Conservation (phyloP, 2,888 invertebrate genomes). For the Neoascia interrupta region DNA sequence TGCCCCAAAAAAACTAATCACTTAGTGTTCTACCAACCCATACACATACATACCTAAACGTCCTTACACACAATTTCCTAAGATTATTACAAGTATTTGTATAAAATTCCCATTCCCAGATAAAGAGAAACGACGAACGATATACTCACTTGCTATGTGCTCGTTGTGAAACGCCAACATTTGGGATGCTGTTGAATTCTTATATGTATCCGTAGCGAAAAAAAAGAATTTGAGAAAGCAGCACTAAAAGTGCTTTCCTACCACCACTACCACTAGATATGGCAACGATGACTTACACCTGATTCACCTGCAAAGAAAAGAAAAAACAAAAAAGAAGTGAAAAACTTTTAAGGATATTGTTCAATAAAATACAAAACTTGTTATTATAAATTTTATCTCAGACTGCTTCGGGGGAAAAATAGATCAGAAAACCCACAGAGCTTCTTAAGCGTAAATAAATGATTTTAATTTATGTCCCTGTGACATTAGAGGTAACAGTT, state of each 20-base stretch:
- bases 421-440: conserved; percentile 30
- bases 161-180: conserved; percentile 80
- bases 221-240: conserved; percentile 36
- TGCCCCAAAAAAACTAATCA: conserved; percentile 46
- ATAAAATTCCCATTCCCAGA: conserved; percentile 40
- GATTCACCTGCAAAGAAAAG: conserved; percentile 56
- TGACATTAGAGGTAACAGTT: conserved; percentile 51
- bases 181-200: conserved; percentile 71
- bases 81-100: conserved; percentile 36
- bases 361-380: conserved; percentile 63
- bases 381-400: conserved; percentile 53
- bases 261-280: conserved; percentile 1
- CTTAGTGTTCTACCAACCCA: conserved; percentile 31
- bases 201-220: conserved; percentile 47
- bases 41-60: background rate
- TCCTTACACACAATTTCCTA: conserved; percentile 7
- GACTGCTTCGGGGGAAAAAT: conserved; percentile 23
- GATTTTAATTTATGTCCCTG: conserved; percentile 54
- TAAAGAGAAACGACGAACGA: conserved; percentile 9
- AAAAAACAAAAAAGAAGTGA: background rate
- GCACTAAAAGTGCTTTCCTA: conserved; percentile 35
- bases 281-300: conserved; percentile 48
- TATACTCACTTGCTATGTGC: conserved; percentile 79
- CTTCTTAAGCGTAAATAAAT: conserved; percentile 51
- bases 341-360: conserved; percentile 39